Evolutionary conservation across 2,113 vertebrate genomes (phyloP), one percentile per base, ranked within the genome.

Genomic region (Ptychochromis oligacanthus): DNA sequence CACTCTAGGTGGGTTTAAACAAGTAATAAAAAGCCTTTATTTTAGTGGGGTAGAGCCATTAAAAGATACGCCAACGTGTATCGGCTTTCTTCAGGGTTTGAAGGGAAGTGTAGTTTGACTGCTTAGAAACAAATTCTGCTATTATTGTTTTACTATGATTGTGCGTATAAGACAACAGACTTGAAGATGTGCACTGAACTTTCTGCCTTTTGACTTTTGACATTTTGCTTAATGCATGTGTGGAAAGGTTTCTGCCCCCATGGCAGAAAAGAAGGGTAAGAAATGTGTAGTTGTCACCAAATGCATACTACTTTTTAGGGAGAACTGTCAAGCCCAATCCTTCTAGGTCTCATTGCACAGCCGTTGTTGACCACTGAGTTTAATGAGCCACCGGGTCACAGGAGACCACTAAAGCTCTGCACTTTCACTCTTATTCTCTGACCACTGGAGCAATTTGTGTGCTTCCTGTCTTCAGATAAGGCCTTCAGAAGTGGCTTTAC

Each of bases 391-490:
- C 15, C 26, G 57, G 57, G 65, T 82, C 85, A 79, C 87, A 84
- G 70, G 88, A 82, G 91, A 88, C 74, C 62, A 54, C 60, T 80
- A 59, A 83, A 54, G 11, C 58, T n/a, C 52, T 83, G 60, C 77
- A 83, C 85, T 91, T 81, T 87, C 74, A 49, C 81, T 89, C 49
- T 84, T 77, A 49, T 80, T 85, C 83, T 81, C 22, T 38, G 67
- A 54, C 75, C 65, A 49, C 59, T 70, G 10, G 15, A 24, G 78
- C 81, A 76, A 57, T 89, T 87, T 78, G 79, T 84, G 80, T 22
- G 64, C 55, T 89, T 92, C 83, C 89, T 89, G 74, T 84, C n/a
- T 67, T 52, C 40, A 79, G 83, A 92, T 86, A 82, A 90, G 84
- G 28, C 59, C 58, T 46, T 86, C 12, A 83, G 62, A 85, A 70